Evolutionary conservation across 2,797 vertebrate genomes (phyloP).

Genomic region (Semaprochilodus insignis): DNA sequence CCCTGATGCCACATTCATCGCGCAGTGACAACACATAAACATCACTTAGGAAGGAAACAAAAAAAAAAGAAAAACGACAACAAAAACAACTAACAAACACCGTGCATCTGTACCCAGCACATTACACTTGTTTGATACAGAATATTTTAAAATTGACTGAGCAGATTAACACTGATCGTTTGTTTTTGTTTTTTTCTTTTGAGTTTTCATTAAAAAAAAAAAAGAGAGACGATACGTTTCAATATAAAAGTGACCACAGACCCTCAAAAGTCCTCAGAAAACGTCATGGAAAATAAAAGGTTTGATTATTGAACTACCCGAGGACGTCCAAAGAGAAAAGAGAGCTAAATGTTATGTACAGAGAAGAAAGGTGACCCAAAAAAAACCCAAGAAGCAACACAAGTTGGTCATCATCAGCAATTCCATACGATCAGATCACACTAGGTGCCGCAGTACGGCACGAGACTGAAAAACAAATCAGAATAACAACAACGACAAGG

Average conservation of each 20-base stretch:
- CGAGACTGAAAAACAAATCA: constrained; percentile 39
- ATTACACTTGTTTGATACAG: constrained; percentile 52
- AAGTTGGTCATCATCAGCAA: constrained; percentile 64
- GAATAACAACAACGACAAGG: background rate
- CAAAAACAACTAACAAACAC: constrained; percentile 23
- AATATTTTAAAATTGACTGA: constrained; percentile 68
- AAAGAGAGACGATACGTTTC: background rate
- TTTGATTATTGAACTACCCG: constrained; percentile 5
- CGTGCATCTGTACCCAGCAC: constrained; percentile 51
- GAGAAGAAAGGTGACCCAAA: constrained; percentile 54
- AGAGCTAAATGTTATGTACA: constrained; percentile 74
- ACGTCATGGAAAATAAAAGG: constrained; percentile 53
- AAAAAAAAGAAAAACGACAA: constrained; percentile 1
- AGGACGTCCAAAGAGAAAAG: constrained; percentile 42
- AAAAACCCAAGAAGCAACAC: constrained; percentile 52
- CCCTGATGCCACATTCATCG: constrained; percentile 53
- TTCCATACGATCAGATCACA: constrained; percentile 53
- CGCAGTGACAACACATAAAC: constrained; percentile 53
- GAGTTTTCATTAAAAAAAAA: constrained; percentile 69
- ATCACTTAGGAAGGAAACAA: constrained; percentile 4
- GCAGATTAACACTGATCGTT: constrained; percentile 70
- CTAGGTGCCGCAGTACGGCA: constrained; percentile 54
- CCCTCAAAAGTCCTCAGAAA: constrained; percentile 37
- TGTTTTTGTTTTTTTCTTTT: constrained; percentile 59
- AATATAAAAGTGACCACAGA: constrained; percentile 55